Conservation (phyloP, 1,140 invertebrate genomes). For the Thaumatotibia leucotreta region DNA sequence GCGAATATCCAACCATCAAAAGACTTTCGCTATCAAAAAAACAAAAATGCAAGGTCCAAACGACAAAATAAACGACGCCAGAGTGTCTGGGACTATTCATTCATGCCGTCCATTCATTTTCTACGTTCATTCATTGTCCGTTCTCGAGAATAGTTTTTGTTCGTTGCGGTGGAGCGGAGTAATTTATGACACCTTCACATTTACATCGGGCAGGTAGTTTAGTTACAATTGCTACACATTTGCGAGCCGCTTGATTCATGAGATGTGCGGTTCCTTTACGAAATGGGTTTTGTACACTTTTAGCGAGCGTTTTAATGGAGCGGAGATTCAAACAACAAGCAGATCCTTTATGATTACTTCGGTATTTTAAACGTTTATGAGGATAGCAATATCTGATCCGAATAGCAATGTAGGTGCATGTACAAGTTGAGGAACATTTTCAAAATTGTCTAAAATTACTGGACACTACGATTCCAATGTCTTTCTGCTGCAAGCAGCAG, state of each 20-base stretch:
- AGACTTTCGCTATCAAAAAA: constrained; percentile 2
- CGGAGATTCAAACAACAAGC: too few relatives aligned
- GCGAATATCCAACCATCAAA: background rate
- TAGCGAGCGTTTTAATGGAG: too few relatives aligned
- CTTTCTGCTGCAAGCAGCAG: too few relatives aligned
- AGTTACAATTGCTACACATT: background rate
- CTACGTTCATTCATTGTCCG: constrained; percentile 12
- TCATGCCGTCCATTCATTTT: constrained; percentile 5
- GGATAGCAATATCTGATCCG: too few relatives aligned
- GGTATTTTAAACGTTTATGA: too few relatives aligned
- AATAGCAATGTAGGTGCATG: too few relatives aligned
- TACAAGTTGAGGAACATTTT: too few relatives aligned
- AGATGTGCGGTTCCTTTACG: background rate
- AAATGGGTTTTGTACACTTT: too few relatives aligned
- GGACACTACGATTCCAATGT: too few relatives aligned
- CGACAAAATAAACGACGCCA: constrained; percentile 10
- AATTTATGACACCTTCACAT: background rate
- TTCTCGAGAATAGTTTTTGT: background rate
- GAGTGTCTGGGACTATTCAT: constrained; percentile 7
- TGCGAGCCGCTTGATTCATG: background rate
- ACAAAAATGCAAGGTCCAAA: background rate
- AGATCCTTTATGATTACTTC: too few relatives aligned
- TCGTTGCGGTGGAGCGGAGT: background rate
- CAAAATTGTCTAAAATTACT: too few relatives aligned
- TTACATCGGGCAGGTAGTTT: background rate